Evolutionary conservation across 2,888 invertebrate genomes (phyloP), one percentile per base, ranked within the genome.

Genomic region (Pseudanteris insignis): DNA sequence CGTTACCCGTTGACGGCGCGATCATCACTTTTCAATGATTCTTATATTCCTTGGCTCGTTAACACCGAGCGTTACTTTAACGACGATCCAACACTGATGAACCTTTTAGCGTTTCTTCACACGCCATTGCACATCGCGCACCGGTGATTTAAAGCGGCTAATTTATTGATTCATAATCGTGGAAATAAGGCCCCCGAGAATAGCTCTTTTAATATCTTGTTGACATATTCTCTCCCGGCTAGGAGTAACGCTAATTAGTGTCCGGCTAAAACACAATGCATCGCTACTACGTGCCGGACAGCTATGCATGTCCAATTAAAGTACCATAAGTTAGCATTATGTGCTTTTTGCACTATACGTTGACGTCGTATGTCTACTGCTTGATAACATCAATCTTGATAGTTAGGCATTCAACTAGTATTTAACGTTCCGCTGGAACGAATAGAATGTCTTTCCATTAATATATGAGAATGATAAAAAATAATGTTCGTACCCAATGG

Each of bases 241-340:
- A n/a, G 63, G 64, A 67, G 63, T 64, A 51, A 63, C 58, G 64
- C 63, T 70, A 71, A 70, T 70, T 70, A 70, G 65, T 62, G 64
- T 54, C 63, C 33, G 28, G 61, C 57, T 63, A 57, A 62, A 63
- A 50, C 43, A 61, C 59, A 60, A 65, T 57, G 48, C 51, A 66
- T 57, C 43, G 51, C 54, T 37, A 32, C 59, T 36, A 30, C 34
- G 6, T 14, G 9, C 51, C 25, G 38, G 65, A 58, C 68, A 64
- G 67, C 64, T 72, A 70, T 67, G 69, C 71, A 72, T 71, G 73
- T 74, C 72, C 74, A 73, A 73, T 74, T 72, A 73, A 73, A 69
- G 70, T 68, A 69, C 70, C 69, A 72, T 72, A 73, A 73, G 70
- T 73, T 70, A 71, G 66, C 70, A 71, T 73, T 70, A 68, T 67